phyloP scores from a whole-genome alignment of 1,140 invertebrate genomes.

The Drosophila pseudoobscura region DNA sequence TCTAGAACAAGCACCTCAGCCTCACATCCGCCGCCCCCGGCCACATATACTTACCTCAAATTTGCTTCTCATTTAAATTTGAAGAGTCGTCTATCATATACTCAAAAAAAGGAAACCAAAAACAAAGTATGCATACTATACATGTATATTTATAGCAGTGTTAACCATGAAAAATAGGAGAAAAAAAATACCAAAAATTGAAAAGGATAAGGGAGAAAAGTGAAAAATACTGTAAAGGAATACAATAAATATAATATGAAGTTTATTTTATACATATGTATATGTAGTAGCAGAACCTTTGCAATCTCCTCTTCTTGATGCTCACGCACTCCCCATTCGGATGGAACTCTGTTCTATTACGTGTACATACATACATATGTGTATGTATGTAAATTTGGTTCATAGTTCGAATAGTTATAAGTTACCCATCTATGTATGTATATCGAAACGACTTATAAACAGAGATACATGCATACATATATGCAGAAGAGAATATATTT shows the following conservation, averaged over 20 bases:
- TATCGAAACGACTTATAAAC: constrained; percentile 28
- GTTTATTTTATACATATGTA: background rate
- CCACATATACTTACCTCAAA: constrained; percentile 45
- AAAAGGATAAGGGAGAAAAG: constrained; percentile 1
- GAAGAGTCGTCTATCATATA: too few relatives aligned
- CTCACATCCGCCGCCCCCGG: constrained; percentile 30
- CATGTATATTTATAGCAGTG: constrained; percentile 17
- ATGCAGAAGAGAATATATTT: constrained; percentile 65
- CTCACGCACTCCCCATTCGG: too few relatives aligned
- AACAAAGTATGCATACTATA: constrained; percentile 4
- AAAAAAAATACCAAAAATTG: constrained; percentile 31
- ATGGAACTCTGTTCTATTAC: constrained; percentile 7
- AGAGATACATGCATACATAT: constrained; percentile 27
- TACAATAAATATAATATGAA: background rate
- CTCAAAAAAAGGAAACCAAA: constrained; percentile 16
- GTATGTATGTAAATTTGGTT: constrained; percentile 16
- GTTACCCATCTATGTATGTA: constrained; percentile 36
- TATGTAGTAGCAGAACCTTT: constrained; percentile 8
- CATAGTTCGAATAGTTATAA: constrained; percentile 47
- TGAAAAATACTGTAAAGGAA: constrained; percentile 10
- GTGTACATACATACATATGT: background rate
- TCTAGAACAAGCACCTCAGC: constrained; percentile 5
- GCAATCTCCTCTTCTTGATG: background rate
- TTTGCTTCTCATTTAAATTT: constrained; percentile 4
- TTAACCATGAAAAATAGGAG: constrained; percentile 35